Percentiles rank a stretch among this genome's conserved stretches.
Evolutionary conservation across 2,113 vertebrate genomes (phyloP).

Genomic region (Poecile atricapillus): DNA sequence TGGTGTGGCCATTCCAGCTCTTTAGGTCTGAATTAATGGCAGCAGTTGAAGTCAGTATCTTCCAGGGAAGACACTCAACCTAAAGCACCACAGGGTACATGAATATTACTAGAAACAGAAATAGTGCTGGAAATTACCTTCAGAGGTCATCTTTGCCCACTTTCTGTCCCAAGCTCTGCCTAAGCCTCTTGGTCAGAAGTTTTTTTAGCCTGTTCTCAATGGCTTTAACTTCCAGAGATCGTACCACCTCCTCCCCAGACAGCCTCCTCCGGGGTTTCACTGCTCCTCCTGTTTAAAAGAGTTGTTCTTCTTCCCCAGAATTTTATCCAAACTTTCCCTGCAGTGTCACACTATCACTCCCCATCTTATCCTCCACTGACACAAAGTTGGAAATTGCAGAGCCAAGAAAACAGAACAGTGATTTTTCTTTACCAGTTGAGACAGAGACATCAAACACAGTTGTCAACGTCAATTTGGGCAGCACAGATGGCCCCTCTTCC

Average conservation of each 20-base stretch:
- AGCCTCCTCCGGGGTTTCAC: not conserved
- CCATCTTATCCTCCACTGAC: not conserved
- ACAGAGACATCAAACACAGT: slow-evolving; percentile 15
- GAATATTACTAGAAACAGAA: not conserved
- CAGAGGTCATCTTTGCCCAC: not conserved
- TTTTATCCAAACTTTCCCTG: not conserved
- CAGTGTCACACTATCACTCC: not conserved
- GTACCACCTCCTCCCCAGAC: not conserved
- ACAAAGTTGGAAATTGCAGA: not conserved
- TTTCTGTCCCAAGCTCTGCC: not conserved
- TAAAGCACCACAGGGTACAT: not conserved
- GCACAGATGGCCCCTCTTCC: slow-evolving; percentile 17
- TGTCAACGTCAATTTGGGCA: not conserved
- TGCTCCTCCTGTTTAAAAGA: not conserved
- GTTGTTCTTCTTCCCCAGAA: not conserved
- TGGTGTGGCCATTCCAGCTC: not conserved
- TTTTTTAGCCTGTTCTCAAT: not conserved
- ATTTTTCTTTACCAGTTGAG: not conserved
- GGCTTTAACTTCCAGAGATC: not conserved
- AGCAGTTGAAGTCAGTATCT: not conserved
- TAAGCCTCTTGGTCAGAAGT: not conserved
- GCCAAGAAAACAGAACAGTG: not conserved
- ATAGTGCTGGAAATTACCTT: not conserved
- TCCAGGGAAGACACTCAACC: not conserved
- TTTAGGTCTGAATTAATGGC: not conserved